These are phyloP conservation scores for Drosophila cardini DNA, from an alignment of 1,140 invertebrate species.

Conservation along the genomic window DNA sequence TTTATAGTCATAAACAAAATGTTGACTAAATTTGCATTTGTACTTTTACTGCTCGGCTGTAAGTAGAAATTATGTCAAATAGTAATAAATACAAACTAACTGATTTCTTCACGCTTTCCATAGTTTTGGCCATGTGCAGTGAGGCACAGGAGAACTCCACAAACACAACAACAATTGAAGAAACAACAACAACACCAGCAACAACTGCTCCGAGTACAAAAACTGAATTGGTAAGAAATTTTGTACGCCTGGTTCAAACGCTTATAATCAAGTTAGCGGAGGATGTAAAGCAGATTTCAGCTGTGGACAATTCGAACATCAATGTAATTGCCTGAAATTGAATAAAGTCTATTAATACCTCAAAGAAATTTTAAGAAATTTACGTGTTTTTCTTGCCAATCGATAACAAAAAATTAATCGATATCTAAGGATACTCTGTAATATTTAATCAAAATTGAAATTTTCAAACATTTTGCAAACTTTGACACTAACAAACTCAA, in stretches of 20 bases:
- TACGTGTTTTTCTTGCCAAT: no score
- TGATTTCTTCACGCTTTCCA: not conserved
- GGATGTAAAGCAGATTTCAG: conserved; percentile 33
- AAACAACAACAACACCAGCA: conserved; percentile 2
- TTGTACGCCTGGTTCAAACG: conserved; percentile 45
- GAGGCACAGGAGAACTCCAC: not conserved
- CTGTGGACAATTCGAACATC: not conserved
- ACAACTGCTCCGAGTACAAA: conserved; percentile 6
- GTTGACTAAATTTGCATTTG: conserved; percentile 11
- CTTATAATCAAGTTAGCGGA: conserved; percentile 49
- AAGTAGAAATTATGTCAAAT: conserved; percentile 9
- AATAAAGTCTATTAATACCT: not conserved
- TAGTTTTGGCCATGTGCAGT: conserved; percentile 2
- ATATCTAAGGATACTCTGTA: no score
- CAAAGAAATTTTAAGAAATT: not conserved
- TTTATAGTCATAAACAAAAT: conserved; percentile 7
- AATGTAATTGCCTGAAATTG: conserved; percentile 1
- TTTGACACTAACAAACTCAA: not conserved
- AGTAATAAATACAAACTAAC: not conserved
- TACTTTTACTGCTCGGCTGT: conserved; percentile 13
- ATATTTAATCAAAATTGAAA: not conserved
- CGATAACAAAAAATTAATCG: no score
- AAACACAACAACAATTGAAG: not conserved
- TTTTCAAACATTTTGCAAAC: not conserved
- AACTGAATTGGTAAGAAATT: conserved; percentile 41